Percentiles rank a stretch among this genome's conserved stretches.
Conservation (phyloP, 30 jellyfish, hydroid and myxozoan species). For the Chironex yamaguchii region DNA sequence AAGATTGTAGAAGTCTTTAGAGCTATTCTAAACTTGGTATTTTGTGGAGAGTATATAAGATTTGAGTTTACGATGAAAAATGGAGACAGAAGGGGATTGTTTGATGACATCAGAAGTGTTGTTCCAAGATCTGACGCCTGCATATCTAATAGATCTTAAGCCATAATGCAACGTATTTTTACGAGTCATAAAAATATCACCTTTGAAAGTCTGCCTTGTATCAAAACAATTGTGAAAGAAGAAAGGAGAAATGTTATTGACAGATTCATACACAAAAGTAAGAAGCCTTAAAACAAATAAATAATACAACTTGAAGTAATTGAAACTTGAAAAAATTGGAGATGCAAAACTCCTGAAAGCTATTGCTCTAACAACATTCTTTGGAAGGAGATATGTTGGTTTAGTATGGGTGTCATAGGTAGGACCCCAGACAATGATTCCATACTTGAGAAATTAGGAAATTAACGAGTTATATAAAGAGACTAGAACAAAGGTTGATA, state of each 20-base stretch:
- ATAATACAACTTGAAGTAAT: constrained; percentile 28
- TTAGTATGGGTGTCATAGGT: constrained; percentile 8
- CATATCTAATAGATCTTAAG: constrained; percentile 44
- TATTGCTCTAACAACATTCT: constrained; percentile 45
- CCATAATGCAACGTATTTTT: constrained; percentile 42
- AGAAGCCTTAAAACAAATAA: constrained; percentile 40
- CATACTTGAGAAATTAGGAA: constrained; percentile 6
- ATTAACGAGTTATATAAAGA: constrained; percentile 6
- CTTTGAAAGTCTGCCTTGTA: constrained; percentile 51
- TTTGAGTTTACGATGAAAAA: constrained; percentile 27
- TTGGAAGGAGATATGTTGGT: constrained; percentile 41
- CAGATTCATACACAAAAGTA: constrained; percentile 37
- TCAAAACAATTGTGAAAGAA: constrained; percentile 38
- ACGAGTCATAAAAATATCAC: constrained; percentile 51
- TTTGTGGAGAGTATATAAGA: constrained; percentile 38
- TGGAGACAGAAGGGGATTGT: constrained; percentile 22
- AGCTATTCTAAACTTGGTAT: too few species aligned
- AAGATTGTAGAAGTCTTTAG: too few species aligned
- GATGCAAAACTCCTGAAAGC: constrained; percentile 20
- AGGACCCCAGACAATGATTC: constrained; percentile 4
- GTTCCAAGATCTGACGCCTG: constrained; percentile 66
- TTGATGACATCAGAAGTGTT: constrained; percentile 30
- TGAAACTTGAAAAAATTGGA: constrained; percentile 29
- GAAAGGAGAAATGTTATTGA: constrained; percentile 29
- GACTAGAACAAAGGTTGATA: constrained; percentile 5